Evolutionary conservation across 1,140 invertebrate species (phyloP), one percentile per base, ranked within the genome.

Genomic region (Meloidogyne exigua): DNA sequence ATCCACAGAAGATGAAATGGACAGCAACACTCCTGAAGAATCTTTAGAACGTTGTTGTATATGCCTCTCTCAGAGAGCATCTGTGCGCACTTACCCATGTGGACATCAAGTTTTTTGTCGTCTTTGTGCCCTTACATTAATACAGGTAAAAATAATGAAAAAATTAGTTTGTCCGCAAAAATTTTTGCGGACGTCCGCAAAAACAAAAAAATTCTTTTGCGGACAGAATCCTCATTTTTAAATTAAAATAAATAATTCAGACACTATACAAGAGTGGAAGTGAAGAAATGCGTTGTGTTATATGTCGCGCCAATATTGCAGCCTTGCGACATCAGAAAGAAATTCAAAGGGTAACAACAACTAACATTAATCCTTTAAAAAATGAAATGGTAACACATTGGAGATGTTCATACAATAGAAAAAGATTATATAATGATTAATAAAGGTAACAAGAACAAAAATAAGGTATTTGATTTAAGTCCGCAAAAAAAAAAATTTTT

Each of bases 51-150:
- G 70, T 28, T 76, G 75, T 72, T 71, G 75, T 39, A 63, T 72
- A 12, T 76, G 75, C 25, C 18, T 26, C 1, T 23, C 64, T 26
- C 36, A 63, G n/a, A 68, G 75, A 10, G 75, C 75, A 12, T 75
- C 75, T 65, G 75, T 76, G 7, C 69, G 71, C 12, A 63, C 75
- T 36, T 76, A 76, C 32, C 75, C 75, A 11, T 76, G 75, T 25
- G 26, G 70, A 21, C 75, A 76, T 63, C 75, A 76, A 64, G 70
- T 28, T 4, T 57, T 71, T 28, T 71, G 69, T 71, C 69, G 69
- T 5, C 57, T 71, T 25, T 71, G 69, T 64, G 32, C 36, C 15
- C 15, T 71, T 28, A 71, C 69, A n/a, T 18, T 71, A 5, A 71
- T 71, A 26, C 32, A 71, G 44, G 69, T 71, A 26, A n/a, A 32